Evolutionary conservation across 2,888 invertebrate species (phyloP), one percentile per base, ranked within the genome.

Genomic region (Tridacna crocea): DNA sequence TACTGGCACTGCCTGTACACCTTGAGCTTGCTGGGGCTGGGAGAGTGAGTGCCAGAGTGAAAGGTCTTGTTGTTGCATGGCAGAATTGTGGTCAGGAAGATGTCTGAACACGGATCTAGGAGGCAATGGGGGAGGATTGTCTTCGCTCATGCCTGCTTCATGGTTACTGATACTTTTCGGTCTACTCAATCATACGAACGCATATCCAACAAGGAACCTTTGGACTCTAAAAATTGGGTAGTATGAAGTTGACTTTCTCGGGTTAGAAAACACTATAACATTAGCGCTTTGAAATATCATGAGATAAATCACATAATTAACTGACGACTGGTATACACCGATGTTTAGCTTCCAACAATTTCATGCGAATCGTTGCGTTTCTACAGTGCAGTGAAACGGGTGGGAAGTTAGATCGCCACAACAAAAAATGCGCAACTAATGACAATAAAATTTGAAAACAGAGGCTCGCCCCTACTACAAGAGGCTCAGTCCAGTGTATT

Each of bases 71-170:
- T 84, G 84, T 46, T 81, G 84, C 66, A 83, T 47, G 22, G 70
- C 61, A 11, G 80, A 72, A 26, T 75, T 47, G 68, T 77, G 84
- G 47, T 81, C 84, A 15, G 84, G 81, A 15, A 84, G 76, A 74
- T 84, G 84, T 72, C 84, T 61, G 13, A 84, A 73, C 27, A 83
- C 36, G 12, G 83, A 80, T 65, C 84, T 61, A 46, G 81, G 84
- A 27, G 81, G 81, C 73, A 82, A 70, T 26, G 79, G 61, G 22
- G 80, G 84, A 36, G 84, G 84, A 79, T 81, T 84, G 65, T 84
- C 84, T 36, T 84, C 84, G 68, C 79, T 84, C 84, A 84, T 84
- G 63, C 48, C 70, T 70, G 70, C 55, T 36, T 70, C 48, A 72
- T 63, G 51, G 26, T 66, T 46, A 11, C n/a, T 66, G n/a, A 26